phyloP scores from a whole-genome alignment of 2,113 vertebrate genomes.

The Paracanthobrama guichenoti region DNA sequence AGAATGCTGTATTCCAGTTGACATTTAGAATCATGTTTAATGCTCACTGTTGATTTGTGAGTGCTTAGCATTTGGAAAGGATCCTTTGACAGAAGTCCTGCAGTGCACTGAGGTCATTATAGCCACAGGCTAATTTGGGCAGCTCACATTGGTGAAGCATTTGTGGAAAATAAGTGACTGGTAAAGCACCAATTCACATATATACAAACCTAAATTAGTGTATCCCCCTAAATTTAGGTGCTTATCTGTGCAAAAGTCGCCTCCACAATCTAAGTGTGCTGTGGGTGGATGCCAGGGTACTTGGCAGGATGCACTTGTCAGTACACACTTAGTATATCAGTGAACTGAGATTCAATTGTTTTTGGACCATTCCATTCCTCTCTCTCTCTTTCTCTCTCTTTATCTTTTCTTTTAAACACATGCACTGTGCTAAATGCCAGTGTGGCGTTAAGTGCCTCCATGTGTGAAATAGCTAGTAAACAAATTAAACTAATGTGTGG shows the following conservation, averaged over 20 bases:
- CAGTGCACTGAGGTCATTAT: slow-evolving; percentile 14
- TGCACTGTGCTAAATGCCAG: slow-evolving; percentile 44
- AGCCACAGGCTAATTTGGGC: slow-evolving; percentile 8
- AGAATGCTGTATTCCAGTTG: slow-evolving; percentile 12
- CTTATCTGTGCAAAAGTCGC: neutral
- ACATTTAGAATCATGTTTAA: slow-evolving; percentile 57
- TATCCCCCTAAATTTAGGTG: neutral
- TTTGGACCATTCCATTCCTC: slow-evolving; percentile 9
- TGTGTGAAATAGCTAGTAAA: slow-evolving; percentile 53
- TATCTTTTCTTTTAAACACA: neutral
- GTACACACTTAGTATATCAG: neutral
- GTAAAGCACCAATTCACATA: neutral
- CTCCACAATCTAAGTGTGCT: neutral
- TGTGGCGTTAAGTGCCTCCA: slow-evolving; percentile 38
- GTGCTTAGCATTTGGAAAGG: slow-evolving; percentile 40
- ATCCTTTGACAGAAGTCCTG: slow-evolving; percentile 33
- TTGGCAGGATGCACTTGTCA: slow-evolving; percentile 5
- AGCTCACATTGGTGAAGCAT: neutral
- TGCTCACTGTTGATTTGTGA: slow-evolving; percentile 34
- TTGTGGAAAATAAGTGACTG: slow-evolving; percentile 4
- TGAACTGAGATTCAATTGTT: slow-evolving; percentile 10
- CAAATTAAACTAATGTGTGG: slow-evolving; percentile 57
- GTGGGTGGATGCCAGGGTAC: slow-evolving; percentile 3
- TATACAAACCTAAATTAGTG: neutral
- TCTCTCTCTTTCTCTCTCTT: neutral